A percentile compares a stretch with the other conserved stretches of the same genome.
Conservation (phyloP, 2,888 invertebrate species). For the Xylota segnis region DNA sequence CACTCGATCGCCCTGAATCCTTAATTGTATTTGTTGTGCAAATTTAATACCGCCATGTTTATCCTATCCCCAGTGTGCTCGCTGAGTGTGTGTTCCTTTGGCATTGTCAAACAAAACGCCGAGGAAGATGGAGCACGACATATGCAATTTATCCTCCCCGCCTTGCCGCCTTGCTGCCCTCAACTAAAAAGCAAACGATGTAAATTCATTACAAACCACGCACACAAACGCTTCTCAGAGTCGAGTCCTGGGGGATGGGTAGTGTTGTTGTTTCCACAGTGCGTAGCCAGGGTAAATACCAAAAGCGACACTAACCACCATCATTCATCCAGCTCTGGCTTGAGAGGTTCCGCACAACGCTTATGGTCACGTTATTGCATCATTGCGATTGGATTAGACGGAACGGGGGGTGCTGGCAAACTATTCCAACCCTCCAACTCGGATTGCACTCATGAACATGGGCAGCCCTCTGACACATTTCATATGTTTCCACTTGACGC, state of each 20-base stretch:
- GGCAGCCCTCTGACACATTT: conserved; percentile 60
- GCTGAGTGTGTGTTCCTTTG: background rate
- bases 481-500: conserved; percentile 60
- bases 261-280: conserved; percentile 1
- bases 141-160: conserved; percentile 14
- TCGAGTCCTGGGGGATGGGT: background rate
- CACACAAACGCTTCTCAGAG: conserved; percentile 16
- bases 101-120: conserved; percentile 20
- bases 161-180: too few species aligned
- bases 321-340: conserved; percentile 42
- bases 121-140: conserved; percentile 26
- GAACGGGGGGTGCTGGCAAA: background rate
- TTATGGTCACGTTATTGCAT: conserved; percentile 72
- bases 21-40: conserved; percentile 68
- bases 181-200: conserved; percentile 53
- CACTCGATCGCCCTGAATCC: conserved; percentile 32
- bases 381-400: conserved; percentile 43
- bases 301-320: conserved; percentile 60
- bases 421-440: conserved; percentile 1
- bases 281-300: conserved; percentile 54
- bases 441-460: conserved; percentile 23
- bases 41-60: conserved; percentile 66
- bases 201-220: conserved; percentile 60
- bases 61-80: background rate
- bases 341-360: conserved; percentile 63